A percentile compares a stretch with the other conserved stretches of the same genome.
Evolutionary conservation across 1,140 invertebrate species (phyloP).

Genomic region (Eciton burchellii): DNA sequence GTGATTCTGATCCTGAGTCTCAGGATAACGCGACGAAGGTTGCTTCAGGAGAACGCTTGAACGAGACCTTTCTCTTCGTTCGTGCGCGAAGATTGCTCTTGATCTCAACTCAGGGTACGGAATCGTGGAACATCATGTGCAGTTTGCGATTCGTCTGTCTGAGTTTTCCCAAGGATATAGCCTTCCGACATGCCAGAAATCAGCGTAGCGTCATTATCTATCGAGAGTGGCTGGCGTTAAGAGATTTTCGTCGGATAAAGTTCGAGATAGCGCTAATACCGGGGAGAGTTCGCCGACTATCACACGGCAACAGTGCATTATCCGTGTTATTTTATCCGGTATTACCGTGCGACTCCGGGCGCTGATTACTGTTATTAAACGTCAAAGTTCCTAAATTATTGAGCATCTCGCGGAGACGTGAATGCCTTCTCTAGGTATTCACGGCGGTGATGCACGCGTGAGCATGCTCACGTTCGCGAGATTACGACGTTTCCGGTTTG

Average conservation of each 20-base stretch:
- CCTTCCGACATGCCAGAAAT: neutral
- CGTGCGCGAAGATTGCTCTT: neutral
- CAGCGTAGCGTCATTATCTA: neutral
- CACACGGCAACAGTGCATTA: slow-evolving; percentile 3
- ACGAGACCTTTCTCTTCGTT: too few species aligned
- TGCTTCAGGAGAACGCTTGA: neutral
- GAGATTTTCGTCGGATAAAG: neutral
- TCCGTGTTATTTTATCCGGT: neutral
- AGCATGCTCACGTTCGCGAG: slow-evolving; percentile 37
- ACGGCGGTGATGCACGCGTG: slow-evolving; percentile 54
- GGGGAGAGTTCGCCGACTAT: slow-evolving; percentile 4
- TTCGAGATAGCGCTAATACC: slow-evolving; percentile 12
- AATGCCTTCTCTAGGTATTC: slow-evolving; percentile 1
- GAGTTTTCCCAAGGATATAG: neutral
- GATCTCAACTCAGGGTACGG: neutral
- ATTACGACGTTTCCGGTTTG: slow-evolving; percentile 72
- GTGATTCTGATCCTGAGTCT: too few species aligned
- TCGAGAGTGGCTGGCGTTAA: neutral
- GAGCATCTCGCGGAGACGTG: slow-evolving; percentile 10
- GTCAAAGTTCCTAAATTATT: slow-evolving; percentile 46
- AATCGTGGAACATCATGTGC: neutral
- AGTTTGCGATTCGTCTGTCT: neutral
- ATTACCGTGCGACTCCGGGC: slow-evolving; percentile 5
- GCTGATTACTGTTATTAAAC: slow-evolving; percentile 47
- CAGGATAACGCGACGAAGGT: neutral